These are phyloP conservation scores for Magallana angulata DNA, from an alignment of 1,140 invertebrate genomes.

Conservation along the genomic window DNA sequence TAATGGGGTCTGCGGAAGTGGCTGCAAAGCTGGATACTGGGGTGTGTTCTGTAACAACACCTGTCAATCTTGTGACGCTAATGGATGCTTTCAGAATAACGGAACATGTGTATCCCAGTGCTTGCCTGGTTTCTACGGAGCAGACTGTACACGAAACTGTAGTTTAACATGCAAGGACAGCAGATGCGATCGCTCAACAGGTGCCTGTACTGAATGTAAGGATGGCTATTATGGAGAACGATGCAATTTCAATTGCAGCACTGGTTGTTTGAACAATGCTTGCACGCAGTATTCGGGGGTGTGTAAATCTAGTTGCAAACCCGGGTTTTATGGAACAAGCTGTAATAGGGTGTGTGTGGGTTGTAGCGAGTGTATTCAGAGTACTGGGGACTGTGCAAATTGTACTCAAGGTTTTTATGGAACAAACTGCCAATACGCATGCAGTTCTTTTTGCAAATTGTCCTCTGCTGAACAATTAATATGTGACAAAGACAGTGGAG, in stretches of 20 bases:
- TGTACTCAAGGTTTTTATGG: conserved; percentile 41
- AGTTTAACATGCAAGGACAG: conserved; percentile 9
- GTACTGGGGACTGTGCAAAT: conserved; percentile 3
- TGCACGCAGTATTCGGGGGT: conserved; percentile 20
- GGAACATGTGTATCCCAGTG: conserved; percentile 20
- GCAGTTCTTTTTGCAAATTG: conserved; percentile 42
- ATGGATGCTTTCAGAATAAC: background rate
- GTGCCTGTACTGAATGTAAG: conserved; percentile 57
- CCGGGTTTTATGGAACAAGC: conserved; percentile 35
- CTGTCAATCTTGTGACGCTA: conserved; percentile 1
- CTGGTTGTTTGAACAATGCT: conserved; percentile 14
- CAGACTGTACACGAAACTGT: conserved; percentile 1
- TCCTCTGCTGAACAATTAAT: background rate
- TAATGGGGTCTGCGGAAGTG: conserved; percentile 24
- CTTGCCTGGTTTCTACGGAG: conserved; percentile 28
- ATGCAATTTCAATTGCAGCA: conserved; percentile 37
- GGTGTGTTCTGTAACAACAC: conserved; percentile 26
- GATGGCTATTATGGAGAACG: conserved; percentile 52
- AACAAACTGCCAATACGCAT: conserved; percentile 25
- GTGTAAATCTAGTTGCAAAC: conserved; percentile 7
- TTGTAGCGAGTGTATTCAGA: conserved; percentile 12
- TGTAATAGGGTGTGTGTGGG: background rate
- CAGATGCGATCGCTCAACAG: conserved; percentile 52
- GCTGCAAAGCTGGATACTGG: conserved; percentile 41
- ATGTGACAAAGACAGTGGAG: conserved; percentile 26